phyloP scores from a whole-genome alignment of 2,113 vertebrate species.

The Brachyhypopomus gauderio region DNA sequence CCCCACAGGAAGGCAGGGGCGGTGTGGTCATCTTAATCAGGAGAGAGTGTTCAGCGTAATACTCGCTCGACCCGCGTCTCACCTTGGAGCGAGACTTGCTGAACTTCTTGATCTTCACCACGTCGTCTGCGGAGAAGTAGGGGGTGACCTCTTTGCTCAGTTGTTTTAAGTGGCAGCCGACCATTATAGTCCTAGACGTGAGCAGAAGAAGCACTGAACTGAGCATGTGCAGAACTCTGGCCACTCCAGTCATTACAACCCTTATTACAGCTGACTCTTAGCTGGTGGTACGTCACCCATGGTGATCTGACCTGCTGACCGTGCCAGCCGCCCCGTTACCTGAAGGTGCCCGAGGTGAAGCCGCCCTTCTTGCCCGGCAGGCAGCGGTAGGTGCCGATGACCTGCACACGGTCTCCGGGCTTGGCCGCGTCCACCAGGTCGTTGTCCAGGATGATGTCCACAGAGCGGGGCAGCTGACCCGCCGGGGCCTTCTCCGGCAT shows the following conservation, averaged over 20 bases:
- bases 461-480: constrained; percentile 93
- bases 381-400: constrained; percentile 93
- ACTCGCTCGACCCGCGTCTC: not conserved
- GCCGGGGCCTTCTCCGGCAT: constrained; percentile 98
- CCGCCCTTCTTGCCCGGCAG: constrained; percentile 93
- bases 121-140: constrained; percentile 84
- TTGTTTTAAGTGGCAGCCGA: constrained; percentile 90
- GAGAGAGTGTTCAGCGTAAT: too few relatives aligned
- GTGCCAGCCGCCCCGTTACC: constrained; percentile 67
- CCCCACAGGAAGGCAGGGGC: too few relatives aligned
- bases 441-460: constrained; percentile 92
- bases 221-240: not conserved
- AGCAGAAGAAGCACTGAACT: not conserved
- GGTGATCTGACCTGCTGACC: too few relatives aligned
- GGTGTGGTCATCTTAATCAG: too few relatives aligned
- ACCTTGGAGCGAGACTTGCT: constrained; percentile 85
- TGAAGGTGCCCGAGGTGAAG: constrained; percentile 94
- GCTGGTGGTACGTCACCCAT: too few relatives aligned
- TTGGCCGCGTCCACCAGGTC: constrained; percentile 92
- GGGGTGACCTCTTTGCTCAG: constrained; percentile 89
- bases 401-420: constrained; percentile 91
- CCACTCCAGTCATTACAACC: not conserved
- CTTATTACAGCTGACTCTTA: too few relatives aligned
- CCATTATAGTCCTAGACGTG: constrained; percentile 87
- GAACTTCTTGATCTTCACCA: constrained; percentile 94